These are phyloP conservation scores for Oncorhynchus kisutch DNA, from an alignment of 2,113 vertebrate species.

Conservation along the genomic window DNA sequence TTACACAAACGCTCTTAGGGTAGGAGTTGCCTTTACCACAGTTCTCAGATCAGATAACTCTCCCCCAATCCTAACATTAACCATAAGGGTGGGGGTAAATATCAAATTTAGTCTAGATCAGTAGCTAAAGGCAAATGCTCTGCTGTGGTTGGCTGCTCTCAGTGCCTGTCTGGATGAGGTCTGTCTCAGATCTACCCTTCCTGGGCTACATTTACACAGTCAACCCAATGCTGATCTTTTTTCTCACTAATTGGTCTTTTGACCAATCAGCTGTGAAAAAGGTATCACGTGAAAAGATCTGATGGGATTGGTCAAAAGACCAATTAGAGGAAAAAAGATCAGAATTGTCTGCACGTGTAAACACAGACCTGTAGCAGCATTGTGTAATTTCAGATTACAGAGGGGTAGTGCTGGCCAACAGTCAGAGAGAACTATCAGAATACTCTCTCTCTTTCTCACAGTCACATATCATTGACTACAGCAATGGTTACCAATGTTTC, in stretches of 20 bases:
- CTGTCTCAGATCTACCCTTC: constrained; percentile 31
- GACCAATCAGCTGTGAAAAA: no score
- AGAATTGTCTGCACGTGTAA: no score
- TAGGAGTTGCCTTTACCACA: background rate
- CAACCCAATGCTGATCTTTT: no score
- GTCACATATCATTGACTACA: background rate
- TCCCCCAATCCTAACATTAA: background rate
- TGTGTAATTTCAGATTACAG: constrained; percentile 69
- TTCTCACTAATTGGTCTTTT: no score
- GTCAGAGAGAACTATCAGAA: constrained; percentile 3
- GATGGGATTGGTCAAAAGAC: no score
- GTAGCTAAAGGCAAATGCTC: background rate
- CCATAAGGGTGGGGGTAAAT: background rate
- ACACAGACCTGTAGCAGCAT: constrained; percentile 12
- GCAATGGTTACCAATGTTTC: background rate
- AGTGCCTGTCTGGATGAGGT: constrained; percentile 42
- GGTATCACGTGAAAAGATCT: no score
- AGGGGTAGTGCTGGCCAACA: constrained; percentile 4
- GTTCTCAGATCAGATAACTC: background rate
- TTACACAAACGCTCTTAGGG: background rate
- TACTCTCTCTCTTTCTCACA: background rate
- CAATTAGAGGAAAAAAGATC: no score
- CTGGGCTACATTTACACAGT: no score
- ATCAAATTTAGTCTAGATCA: background rate
- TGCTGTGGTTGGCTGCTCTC: background rate